phyloP scores from a whole-genome alignment of 2,113 vertebrate genomes.

The Perca flavescens region DNA sequence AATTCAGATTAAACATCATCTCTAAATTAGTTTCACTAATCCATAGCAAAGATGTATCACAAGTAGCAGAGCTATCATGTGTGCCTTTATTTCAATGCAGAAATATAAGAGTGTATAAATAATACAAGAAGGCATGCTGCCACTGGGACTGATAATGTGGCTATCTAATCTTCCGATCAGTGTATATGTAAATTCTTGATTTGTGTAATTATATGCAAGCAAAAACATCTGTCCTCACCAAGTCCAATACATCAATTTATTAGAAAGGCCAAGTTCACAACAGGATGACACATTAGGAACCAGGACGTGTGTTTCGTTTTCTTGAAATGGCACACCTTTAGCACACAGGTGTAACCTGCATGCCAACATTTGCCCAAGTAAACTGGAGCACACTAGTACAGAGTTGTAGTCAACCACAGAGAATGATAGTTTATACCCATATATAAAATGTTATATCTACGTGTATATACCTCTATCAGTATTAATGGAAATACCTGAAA shows the following conservation, averaged over 20 bases:
- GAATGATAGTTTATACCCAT: too few relatives aligned
- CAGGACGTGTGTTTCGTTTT: constrained; percentile 50
- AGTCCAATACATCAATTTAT: neutral
- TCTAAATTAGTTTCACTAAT: neutral
- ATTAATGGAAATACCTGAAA: neutral
- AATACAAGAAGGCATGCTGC: neutral
- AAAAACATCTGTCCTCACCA: neutral
- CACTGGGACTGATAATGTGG: neutral
- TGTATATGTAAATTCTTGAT: neutral
- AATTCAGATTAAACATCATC: neutral
- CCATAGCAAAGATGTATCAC: neutral
- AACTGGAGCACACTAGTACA: neutral
- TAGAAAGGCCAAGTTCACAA: neutral
- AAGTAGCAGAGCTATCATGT: neutral
- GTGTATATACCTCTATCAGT: too few relatives aligned
- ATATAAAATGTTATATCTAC: too few relatives aligned
- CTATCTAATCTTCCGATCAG: neutral
- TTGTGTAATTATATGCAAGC: neutral
- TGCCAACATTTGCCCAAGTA: constrained; percentile 5
- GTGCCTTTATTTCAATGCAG: neutral
- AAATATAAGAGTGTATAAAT: neutral
- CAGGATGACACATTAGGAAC: constrained; percentile 27
- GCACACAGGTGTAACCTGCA: constrained; percentile 48
- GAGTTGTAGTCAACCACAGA: neutral
- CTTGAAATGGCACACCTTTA: constrained; percentile 63